Evolutionary conservation across 2,888 invertebrate species (phyloP).

Genomic region (Embidobia sp.): DNA sequence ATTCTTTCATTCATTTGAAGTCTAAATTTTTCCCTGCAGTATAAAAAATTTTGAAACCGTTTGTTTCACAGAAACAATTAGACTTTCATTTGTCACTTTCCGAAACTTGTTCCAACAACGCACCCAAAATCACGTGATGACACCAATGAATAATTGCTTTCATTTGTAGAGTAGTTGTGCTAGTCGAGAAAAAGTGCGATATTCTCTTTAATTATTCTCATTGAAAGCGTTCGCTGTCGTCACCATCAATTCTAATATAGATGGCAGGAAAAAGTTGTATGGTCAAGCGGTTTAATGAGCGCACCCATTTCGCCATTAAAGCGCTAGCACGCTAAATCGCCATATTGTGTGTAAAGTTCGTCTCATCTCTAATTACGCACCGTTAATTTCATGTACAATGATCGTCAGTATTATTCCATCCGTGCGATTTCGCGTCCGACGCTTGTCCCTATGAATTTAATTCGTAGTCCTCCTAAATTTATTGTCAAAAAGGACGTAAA

Average conservation of each 20-base stretch:
- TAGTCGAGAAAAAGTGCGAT: constrained; percentile 8
- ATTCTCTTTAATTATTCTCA: constrained; percentile 43
- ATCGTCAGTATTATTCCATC: constrained; percentile 56
- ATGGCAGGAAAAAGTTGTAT: constrained; percentile 66
- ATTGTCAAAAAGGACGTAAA: neutral
- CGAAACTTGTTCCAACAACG: too few relatives aligned
- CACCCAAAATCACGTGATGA: neutral
- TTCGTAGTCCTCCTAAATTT: neutral
- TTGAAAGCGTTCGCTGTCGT: constrained; percentile 23
- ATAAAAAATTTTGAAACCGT: too few relatives aligned
- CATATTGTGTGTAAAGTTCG: constrained; percentile 67
- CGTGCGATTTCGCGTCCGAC: constrained; percentile 15
- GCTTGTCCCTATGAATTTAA: constrained; percentile 6
- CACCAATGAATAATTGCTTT: constrained; percentile 19
- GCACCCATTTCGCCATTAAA: constrained; percentile 70
- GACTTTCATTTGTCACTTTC: too few relatives aligned
- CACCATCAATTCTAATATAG: constrained; percentile 67
- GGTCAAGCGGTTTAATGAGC: constrained; percentile 72
- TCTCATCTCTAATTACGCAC: constrained; percentile 53
- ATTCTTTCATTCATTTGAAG: too few relatives aligned
- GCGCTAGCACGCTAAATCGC: constrained; percentile 59
- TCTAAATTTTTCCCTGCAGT: too few relatives aligned
- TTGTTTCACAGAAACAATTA: too few relatives aligned
- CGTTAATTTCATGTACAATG: constrained; percentile 43
- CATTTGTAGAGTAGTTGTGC: constrained; percentile 1